Evolutionary conservation across 2,888 invertebrate species (phyloP), one percentile per base, ranked within the genome.

Genomic region (Aporophyla nigra): DNA sequence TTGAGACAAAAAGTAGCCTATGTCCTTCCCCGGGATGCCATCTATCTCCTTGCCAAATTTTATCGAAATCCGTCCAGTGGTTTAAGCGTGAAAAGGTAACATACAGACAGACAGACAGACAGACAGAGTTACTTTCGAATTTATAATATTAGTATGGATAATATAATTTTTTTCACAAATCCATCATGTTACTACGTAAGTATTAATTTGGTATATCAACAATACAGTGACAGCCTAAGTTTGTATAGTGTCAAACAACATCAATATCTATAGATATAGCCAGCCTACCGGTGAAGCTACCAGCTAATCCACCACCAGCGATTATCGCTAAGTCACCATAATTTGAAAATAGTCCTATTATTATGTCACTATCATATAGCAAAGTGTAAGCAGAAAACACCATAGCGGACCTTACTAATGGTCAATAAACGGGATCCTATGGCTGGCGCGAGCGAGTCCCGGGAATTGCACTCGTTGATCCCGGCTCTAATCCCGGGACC

Each of bases 401-500:
- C 87, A 86, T 82, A 80, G 84, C 84, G 81, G 69, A 84, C 83
- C 81, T 73, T 83, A 88, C 87, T 93, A 93, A 93, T 92, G 92
- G 92, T 86, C 92, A 87, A 92, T 93, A 92, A 93, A 93, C 90
- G 88, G 87, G 91, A 90, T 90, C 90, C 88, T 82, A 84, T 87
- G 90, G 89, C 87, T 88, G 89, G 88, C 87, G 83, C 82, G 76
- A 83, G 81, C 80, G 87, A 80, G 85, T 86, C 82, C 81, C 82
- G 87, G 89, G 89, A 91, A 91, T 90, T 88, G 88, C 88, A 87
- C 78, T 86, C 87, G 86, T 86, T 92, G 92, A 92, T 91, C 92
- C 91, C 83, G 78, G 87, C 84, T 89, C 88, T 91, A 92, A 93
- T 92, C 91, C 90, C 86, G 85, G 86, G 86, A 74, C 86, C 82